Base-by-base conservation (phyloP, 2,888 invertebrate genomes). In the Physocephala rufipes region DNA sequence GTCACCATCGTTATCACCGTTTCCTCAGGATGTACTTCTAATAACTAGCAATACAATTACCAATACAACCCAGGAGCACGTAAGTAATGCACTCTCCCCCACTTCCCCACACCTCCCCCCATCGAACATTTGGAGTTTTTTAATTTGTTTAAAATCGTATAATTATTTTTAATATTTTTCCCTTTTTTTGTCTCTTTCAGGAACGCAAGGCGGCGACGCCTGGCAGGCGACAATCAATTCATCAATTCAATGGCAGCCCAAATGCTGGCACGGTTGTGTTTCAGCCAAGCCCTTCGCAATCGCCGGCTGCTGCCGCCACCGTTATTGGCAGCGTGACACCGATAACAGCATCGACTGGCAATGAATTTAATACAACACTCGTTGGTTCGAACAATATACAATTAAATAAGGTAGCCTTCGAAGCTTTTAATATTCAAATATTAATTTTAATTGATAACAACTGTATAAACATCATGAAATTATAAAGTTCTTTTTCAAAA, bases 141-240 rank as follows among this genome's bases (percentile, higher is more conserved):
- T n/a, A 36, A 9, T 36, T 36, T 7, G 36, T 36, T 36, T 5
- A 2, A 49, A 49, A n/a, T 5, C 19, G 7, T n/a, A 15, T 19
- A 19, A 49, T 4, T n/a, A 49, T n/a, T 49, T 19, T n/a, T 49
- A 4, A 15, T 19, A 15, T n/a, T 15, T 43, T 24, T 0, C n/a
- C 26, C 16, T 43, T 26, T 36, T 9, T 72, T 70, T 66, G 58
- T 69, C 59, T 62, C 30, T 67, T 19, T 26, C 64, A 86, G 86
- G 87, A 86, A 77, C 86, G 86, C 79, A 86, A 87, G 85, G 83
- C 86, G 81, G 85, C 84, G 82, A 86, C 86, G 84, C 86, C 86
- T 80, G 84, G 85, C 80, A 84, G 86, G 79, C 83, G 86, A 78
- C 86, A 85, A 79, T 86, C 87, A 73, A 82, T 86, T 74, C 85